Evolutionary conservation across 1,140 invertebrate genomes (phyloP), one percentile per base, ranked within the genome.

Genomic region (Pseudomyrmex flavicornis): DNA sequence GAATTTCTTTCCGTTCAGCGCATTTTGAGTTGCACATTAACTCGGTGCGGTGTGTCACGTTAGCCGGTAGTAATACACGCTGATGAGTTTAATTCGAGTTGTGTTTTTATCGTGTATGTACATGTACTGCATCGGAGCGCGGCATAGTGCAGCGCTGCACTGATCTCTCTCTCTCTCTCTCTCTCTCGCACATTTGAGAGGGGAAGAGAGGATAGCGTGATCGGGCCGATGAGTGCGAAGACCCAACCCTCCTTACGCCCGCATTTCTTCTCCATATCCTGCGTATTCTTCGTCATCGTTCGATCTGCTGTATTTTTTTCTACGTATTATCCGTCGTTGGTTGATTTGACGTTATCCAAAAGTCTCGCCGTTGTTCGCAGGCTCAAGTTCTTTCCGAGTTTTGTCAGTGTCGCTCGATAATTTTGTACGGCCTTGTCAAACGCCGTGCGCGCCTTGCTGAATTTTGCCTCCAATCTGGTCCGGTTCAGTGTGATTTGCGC

Each of bases 221-320:
- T 54, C 48, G 62, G 75, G 9, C 63, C 26, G 75, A 68, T 13
- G 52, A 79, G 52, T 22, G 50, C 54, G 65, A 72, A 82, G 88
- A 91, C 90, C 91, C 90, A 90, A 91, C 89, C 90, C 91, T 91
- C 88, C 84, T 91, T 90, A 91, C 89, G 69, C 88, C 90, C 90
- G 90, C 86, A 89, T 91, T 91, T 91, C 88, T 91, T 91, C 88
- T 86, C 65, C 65, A 50, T 58, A 68, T 90, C 84, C 88, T 82
- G 79, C 62, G 76, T 83, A 85, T 82, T 88, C 72, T 62, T 82
- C 66, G 62, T 75, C 72, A n/a, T 82, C 65, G n/a, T 76, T 69
- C 26, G 48, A 56, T 70, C 52, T 54, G 26, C 26, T 1, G 50
- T 75, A 63, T 13, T 52, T 52, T 52, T 52, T 13, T 52, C 13